Evolutionary conservation across 1,140 invertebrate genomes (phyloP), one percentile per base, ranked within the genome.

Genomic region (Drosophila subpulchrella): DNA sequence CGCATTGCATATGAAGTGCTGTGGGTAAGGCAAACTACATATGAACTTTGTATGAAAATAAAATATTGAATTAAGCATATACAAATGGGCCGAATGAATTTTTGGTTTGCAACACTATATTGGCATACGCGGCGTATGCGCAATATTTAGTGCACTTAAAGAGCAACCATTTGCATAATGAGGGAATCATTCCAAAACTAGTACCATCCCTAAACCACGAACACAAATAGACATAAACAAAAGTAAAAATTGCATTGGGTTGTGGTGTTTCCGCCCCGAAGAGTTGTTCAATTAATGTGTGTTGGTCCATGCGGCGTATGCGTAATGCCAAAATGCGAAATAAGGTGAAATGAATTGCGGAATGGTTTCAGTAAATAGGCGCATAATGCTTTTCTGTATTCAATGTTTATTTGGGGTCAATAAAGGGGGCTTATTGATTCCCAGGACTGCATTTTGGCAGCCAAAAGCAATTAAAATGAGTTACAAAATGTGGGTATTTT

Each of bases 141-240:
- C 61, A 60, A 78, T 78, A 78, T 78, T 78, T 78, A 58, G 65
- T 63, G 75, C 75, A 70, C 74, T 77, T 78, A 71, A 77, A 78
- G 74, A 55, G 75, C 59, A 62, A 53, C 46, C 66, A 78, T 77
- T 77, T 77, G 75, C 75, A 77, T 77, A 78, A 78, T 78, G 54
- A 71, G 54, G 39, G 42, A 76, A 54, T 75, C 44, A 48, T 60
- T 56, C 38, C 50, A 53, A 15, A 39, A 8, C 15, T 5, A 34
- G 12, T 15, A 0, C 12, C 8, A 5, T 20, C n/a, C n/a, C 6
- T 34, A 54, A 59, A 58, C 32, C 41, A 68, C 36, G 41, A 41
- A 42, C 46, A 53, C 71, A 54, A 65, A 42, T 44, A 38, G 20
- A 11, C 51, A 41, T 39, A 75, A 51, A 44, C 47, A 48, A 75